Base-by-base conservation (phyloP, 2,797 vertebrate genomes). In the Nannoperca obscura region DNA sequence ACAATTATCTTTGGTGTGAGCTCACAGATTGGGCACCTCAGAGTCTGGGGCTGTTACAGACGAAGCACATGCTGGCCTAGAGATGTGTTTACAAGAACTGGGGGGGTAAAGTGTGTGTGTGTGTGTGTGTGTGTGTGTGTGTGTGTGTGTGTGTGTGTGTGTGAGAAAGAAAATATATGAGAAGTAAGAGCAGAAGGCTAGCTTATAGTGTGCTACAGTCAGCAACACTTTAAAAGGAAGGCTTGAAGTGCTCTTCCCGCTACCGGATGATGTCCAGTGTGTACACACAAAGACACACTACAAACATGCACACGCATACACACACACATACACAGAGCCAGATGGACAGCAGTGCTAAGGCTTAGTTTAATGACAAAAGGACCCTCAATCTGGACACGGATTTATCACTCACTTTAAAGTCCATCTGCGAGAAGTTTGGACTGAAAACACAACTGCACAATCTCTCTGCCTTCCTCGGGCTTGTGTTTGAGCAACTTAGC, bases 281-380 rank as follows among this genome's bases (percentile, higher is more conserved):
- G 72, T 61, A 68, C 72, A 78, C 84, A 84, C 92, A 85, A 68
- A 78, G 79, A 71, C 68, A 69, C 81, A 76, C 61, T 59, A 76
- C 76, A 84, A 67, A 79, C 66, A 75, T 53, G 58, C 61, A 32
- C 32, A 32, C 32, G 5, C 32, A 32, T 6, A 32, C 78, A 76
- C 55, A 62, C 40, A 82, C 81, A 75, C 84, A 85, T 60, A 83
- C 82, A 73, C 80, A 49, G 80, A 89, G 92, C 93, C 94, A 95
- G 94, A 95, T 95, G 94, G 94, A 94, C 93, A 92, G 91, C 92
- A 94, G 92, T 83, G 89, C 92, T 91, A 92, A 94, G 89, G 93
- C 94, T 95, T 95, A 93, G 93, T 94, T 95, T 94, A 94, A 94
- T 94, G 93, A 95, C 93, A 95, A 95, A 94, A 94, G 93, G 94